Evolutionary conservation across 2,113 vertebrate species (phyloP).

Genomic region (Cynopterus brachyotis): DNA sequence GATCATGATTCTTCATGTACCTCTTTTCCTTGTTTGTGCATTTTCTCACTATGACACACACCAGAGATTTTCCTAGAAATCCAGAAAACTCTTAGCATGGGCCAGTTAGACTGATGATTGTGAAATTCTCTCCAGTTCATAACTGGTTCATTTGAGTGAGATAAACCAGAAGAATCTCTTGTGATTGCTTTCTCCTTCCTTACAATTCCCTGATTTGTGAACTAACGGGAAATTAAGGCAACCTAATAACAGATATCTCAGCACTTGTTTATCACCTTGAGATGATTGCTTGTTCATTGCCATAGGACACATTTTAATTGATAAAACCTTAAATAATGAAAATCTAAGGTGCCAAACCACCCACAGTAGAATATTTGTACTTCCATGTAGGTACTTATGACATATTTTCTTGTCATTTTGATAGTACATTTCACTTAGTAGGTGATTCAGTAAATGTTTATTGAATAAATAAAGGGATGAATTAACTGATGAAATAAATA

Average conservation of each 20-base stretch:
- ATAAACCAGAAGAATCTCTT: not conserved
- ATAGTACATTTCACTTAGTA: not conserved
- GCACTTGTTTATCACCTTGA: not conserved
- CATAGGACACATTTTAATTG: not conserved
- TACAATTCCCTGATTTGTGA: not conserved
- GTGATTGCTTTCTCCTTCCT: accelerated
- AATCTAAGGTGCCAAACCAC: not conserved
- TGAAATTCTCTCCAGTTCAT: slow-evolving; percentile 59
- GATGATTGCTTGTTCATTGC: not conserved
- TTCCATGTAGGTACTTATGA: not conserved
- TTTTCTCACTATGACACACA: slow-evolving; percentile 51
- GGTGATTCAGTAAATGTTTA: not conserved
- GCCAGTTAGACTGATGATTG: not conserved
- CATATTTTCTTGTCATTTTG: not conserved
- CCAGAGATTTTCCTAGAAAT: slow-evolving; percentile 68
- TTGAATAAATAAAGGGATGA: not conserved
- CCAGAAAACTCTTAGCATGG: not conserved
- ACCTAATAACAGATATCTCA: not conserved
- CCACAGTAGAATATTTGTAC: not conserved
- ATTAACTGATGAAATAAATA: not conserved
- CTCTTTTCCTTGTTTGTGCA: slow-evolving; percentile 39
- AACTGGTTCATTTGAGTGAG: slow-evolving; percentile 23
- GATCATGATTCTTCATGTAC: slow-evolving; percentile 33
- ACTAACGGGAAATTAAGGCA: not conserved
- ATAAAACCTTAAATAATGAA: not conserved